These are phyloP conservation scores for Enteromius anoplus DNA, from an alignment of 2,797 vertebrate genomes.

Conservation along the genomic window DNA sequence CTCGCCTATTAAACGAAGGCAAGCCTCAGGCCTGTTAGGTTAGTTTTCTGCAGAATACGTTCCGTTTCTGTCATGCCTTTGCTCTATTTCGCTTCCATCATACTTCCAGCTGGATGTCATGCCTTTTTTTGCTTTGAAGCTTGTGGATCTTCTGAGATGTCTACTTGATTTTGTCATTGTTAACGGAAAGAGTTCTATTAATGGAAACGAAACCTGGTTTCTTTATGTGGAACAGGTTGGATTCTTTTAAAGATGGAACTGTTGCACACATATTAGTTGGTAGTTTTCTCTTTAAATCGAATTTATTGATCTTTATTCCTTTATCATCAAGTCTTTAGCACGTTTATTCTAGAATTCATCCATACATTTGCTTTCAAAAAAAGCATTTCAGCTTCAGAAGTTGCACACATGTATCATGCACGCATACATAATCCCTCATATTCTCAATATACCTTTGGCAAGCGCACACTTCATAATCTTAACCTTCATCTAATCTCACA, in stretches of 20 bases:
- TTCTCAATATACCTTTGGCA: slow-evolving; percentile 12
- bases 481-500: slow-evolving; percentile 42
- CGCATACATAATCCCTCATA: slow-evolving; percentile 23
- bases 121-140: slow-evolving; percentile 30
- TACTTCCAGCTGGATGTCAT: slow-evolving; percentile 29
- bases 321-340: neutral
- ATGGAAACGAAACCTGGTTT: neutral
- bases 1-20: slow-evolving; percentile 57
- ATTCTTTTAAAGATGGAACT: neutral
- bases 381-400: slow-evolving; percentile 9
- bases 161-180: slow-evolving; percentile 18
- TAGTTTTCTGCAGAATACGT: slow-evolving; percentile 55
- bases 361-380: neutral
- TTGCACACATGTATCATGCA: neutral
- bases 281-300: neutral
- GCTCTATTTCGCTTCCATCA: slow-evolving; percentile 45
- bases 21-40: slow-evolving; percentile 42
- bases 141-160: slow-evolving; percentile 14
- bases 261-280: neutral
- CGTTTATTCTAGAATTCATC: neutral
- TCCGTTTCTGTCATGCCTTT: slow-evolving; percentile 40
- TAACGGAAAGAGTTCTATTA: slow-evolving; percentile 23
- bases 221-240: slow-evolving; percentile 9
- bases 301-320: neutral
- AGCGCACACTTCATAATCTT: slow-evolving; percentile 35